Evolutionary conservation across 2,113 vertebrate species (phyloP).

Genomic region (Elaphurus davidianus): DNA sequence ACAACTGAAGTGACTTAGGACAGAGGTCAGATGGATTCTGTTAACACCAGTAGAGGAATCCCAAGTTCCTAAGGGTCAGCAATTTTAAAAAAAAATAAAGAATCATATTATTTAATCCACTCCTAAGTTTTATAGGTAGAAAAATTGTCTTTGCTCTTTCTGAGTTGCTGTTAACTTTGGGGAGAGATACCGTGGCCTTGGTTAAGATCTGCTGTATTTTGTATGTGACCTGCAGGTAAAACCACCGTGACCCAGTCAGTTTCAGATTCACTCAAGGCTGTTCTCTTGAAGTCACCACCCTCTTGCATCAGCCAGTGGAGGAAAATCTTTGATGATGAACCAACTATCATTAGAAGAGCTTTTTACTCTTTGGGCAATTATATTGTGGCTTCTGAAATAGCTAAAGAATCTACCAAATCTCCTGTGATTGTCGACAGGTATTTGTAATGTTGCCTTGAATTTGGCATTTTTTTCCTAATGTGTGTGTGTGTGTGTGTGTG

Average conservation of each 20-base stretch:
- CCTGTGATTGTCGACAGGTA: constrained; percentile 95
- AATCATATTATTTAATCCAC: accelerated
- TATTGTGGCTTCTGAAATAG: constrained; percentile 90
- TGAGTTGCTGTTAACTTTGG: accelerated
- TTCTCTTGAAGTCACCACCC: constrained; percentile 89
- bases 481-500: accelerated
- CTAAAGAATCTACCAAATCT: constrained; percentile 76
- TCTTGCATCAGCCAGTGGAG: constrained; percentile 88
- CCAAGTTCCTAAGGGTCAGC: too few relatives aligned
- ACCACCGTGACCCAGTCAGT: constrained; percentile 90
- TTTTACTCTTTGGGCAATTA: constrained; percentile 96
- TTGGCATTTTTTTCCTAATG: neutral
- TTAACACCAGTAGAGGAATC: neutral
- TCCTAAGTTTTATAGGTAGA: neutral
- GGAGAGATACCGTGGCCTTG: accelerated
- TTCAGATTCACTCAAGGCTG: constrained; percentile 81
- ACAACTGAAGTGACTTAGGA: neutral
- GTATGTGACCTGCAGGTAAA: constrained; percentile 85
- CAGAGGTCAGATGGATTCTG: neutral
- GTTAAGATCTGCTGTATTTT: neutral
- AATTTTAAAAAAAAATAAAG: accelerated
- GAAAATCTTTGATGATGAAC: constrained; percentile 88
- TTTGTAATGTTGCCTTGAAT: constrained; percentile 26
- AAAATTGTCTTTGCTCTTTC: neutral
- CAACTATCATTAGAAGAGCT: constrained; percentile 89